phyloP scores from a whole-genome alignment of 2,888 invertebrate species.

The Lithophane ornitopus region DNA sequence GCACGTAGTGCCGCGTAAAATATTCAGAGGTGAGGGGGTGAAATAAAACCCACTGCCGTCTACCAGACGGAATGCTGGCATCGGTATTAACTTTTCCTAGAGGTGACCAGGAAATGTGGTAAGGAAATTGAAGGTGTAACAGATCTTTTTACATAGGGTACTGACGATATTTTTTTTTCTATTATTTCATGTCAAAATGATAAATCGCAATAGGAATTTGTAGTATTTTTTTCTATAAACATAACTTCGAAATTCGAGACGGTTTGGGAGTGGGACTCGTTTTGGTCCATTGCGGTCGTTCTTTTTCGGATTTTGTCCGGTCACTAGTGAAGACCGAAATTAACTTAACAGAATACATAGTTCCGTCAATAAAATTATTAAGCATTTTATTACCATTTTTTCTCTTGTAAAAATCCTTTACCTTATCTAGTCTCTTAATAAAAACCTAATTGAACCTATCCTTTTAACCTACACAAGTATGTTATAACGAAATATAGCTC shows the following conservation, averaged over 20 bases:
- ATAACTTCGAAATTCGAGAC: neutral
- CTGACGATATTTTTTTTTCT: neutral
- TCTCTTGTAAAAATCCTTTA: neutral
- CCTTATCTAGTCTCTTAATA: neutral
- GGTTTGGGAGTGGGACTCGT: neutral
- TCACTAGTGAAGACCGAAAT: neutral
- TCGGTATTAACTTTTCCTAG: slow-evolving; percentile 59
- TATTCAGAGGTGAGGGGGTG: slow-evolving; percentile 74
- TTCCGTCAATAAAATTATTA: neutral
- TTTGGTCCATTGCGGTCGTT: neutral
- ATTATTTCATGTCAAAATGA: neutral
- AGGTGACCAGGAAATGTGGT: slow-evolving; percentile 51
- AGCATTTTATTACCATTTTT: neutral
- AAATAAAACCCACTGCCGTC: slow-evolving; percentile 73
- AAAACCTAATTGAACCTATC: slow-evolving; percentile 15
- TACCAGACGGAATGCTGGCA: slow-evolving; percentile 61
- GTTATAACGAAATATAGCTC: slow-evolving; percentile 47
- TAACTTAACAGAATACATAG: neutral
- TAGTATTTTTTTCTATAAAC: neutral
- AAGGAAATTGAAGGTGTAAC: slow-evolving; percentile 16
- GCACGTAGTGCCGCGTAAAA: slow-evolving; percentile 75
- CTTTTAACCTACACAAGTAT: slow-evolving; percentile 36
- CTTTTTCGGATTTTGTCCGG: neutral
- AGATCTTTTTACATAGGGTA: neutral
- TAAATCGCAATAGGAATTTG: neutral